Percentiles rank a stretch among this genome's conserved stretches.
phyloP scores from a whole-genome alignment of 2,888 invertebrate species.

The Atherix ibis region DNA sequence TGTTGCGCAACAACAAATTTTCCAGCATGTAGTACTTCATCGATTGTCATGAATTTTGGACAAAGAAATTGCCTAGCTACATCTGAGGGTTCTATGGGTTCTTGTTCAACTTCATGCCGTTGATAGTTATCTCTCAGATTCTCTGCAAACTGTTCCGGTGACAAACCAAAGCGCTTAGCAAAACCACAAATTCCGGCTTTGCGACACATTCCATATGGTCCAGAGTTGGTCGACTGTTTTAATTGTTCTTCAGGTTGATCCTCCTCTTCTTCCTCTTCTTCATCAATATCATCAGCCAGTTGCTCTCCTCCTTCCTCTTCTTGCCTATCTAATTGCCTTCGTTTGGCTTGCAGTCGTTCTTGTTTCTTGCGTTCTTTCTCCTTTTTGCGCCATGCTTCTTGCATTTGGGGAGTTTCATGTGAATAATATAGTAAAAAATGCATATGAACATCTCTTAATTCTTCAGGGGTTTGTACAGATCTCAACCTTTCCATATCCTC shows the following conservation, averaged over 20 bases:
- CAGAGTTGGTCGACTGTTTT: conserved; percentile 75
- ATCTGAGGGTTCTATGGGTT: conserved; percentile 65
- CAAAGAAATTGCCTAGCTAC: conserved; percentile 64
- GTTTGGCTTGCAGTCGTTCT: conserved; percentile 24
- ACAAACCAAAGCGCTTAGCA: conserved; percentile 80
- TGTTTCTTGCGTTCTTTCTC: conserved; percentile 47
- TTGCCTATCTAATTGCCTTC: conserved; percentile 15
- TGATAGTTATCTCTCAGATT: conserved; percentile 93
- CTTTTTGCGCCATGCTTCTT: conserved; percentile 50
- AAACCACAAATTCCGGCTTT: conserved; percentile 73
- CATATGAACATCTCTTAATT: conserved; percentile 81
- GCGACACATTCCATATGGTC: conserved; percentile 75
- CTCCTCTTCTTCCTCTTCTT: conserved; percentile 45
- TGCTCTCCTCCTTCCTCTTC: conserved; percentile 17
- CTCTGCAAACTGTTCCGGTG: conserved; percentile 90
- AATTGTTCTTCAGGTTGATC: conserved; percentile 44
- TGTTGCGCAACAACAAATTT: conserved; percentile 92
- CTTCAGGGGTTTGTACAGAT: conserved; percentile 71
- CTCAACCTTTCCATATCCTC: conserved; percentile 68
- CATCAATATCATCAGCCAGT: conserved; percentile 19
- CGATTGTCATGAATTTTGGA: conserved; percentile 48
- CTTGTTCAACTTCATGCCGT: conserved; percentile 88
- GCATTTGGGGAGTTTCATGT: conserved; percentile 68
- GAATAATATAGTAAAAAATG: conserved; percentile 90
- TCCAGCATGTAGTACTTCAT: conserved; percentile 77